These are phyloP conservation scores for Melanotaenia maccullochi DNA, from an alignment of 2,797 vertebrate genomes.

Conservation along the genomic window DNA sequence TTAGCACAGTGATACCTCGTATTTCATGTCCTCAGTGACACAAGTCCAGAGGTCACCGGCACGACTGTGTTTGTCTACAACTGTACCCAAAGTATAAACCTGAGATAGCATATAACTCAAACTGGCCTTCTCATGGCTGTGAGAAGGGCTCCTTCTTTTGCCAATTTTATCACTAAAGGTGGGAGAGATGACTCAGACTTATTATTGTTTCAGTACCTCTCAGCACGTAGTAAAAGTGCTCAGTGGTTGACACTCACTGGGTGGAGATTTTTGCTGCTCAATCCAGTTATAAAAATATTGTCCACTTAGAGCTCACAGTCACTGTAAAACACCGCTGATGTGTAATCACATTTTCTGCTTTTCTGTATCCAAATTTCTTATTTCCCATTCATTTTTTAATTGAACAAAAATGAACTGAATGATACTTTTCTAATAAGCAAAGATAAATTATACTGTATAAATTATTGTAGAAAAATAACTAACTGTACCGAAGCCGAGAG, in stretches of 20 bases:
- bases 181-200: slow-evolving; percentile 56
- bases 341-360: slow-evolving; percentile 28
- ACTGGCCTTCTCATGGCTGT: slow-evolving; percentile 29
- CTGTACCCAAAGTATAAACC: slow-evolving; percentile 7
- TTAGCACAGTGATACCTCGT: slow-evolving; percentile 14
- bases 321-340: slow-evolving; percentile 25
- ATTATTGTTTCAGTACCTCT: slow-evolving; percentile 50
- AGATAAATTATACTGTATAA: background rate
- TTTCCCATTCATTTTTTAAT: background rate
- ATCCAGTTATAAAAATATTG: slow-evolving; percentile 30
- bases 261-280: slow-evolving; percentile 26
- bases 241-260: slow-evolving; percentile 18
- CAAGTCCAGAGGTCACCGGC: slow-evolving; percentile 8
- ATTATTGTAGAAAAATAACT: background rate
- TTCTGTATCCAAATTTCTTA: background rate
- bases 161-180: slow-evolving; percentile 52
- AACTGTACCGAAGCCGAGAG: no score
- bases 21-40: slow-evolving; percentile 26
- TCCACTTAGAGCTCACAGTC: slow-evolving; percentile 32
- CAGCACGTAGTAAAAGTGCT: slow-evolving; percentile 46
- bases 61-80: slow-evolving; percentile 18
- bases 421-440: background rate
- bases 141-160: slow-evolving; percentile 37
- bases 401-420: background rate
- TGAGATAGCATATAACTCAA: slow-evolving; percentile 26